These are phyloP conservation scores for Epinotia ramella DNA, from an alignment of 2,888 invertebrate species.

Conservation along the genomic window DNA sequence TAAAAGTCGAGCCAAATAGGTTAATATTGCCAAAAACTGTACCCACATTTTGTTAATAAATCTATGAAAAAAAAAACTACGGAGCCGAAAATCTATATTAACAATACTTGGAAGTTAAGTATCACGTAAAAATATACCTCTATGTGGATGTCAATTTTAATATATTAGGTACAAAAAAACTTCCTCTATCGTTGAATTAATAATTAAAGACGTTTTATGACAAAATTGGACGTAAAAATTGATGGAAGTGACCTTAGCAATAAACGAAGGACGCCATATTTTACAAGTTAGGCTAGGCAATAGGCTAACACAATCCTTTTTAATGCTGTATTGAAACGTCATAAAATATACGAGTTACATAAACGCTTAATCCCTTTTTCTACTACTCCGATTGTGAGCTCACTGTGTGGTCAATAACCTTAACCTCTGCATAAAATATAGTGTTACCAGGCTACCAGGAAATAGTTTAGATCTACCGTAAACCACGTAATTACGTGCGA, in stretches of 20 bases:
- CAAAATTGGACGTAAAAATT: not conserved
- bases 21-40: not conserved
- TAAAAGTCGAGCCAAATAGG: not conserved
- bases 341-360: not conserved
- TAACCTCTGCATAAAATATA: conserved; percentile 7
- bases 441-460: not conserved
- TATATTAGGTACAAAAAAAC: not conserved
- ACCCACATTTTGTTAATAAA: not conserved
- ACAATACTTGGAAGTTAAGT: too few species aligned
- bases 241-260: not conserved
- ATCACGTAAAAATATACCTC: too few species aligned
- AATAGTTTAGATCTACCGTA: conserved; percentile 6
- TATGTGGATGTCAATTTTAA: not conserved
- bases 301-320: not conserved
- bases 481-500: conserved; percentile 4
- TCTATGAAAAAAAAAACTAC: not conserved
- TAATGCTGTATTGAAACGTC: not conserved
- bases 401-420: conserved; percentile 26
- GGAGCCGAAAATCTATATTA: not conserved
- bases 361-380: not conserved
- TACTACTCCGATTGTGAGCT: not conserved
- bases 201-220: not conserved
- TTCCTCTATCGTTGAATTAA: not conserved
- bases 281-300: not conserved
- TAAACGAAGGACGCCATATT: not conserved